Conservation (phyloP, 2,113 vertebrate genomes). For the Odocoileus virginianus region DNA sequence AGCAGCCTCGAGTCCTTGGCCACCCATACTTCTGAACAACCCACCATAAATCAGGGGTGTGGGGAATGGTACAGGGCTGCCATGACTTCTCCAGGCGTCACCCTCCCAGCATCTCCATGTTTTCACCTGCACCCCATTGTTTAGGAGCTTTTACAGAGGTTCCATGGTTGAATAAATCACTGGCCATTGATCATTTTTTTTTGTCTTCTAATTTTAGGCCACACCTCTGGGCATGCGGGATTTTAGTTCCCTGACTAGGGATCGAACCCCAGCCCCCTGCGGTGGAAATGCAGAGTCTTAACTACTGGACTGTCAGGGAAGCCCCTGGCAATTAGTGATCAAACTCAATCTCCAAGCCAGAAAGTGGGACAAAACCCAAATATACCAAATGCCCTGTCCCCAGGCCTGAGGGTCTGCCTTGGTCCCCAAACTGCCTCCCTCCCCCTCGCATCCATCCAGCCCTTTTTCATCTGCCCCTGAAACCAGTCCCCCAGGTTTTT, state of each 20-base stretch:
- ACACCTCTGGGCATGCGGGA: not conserved
- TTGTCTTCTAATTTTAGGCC: not conserved
- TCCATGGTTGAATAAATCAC: not conserved
- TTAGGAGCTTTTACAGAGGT: not conserved
- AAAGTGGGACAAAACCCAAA: not conserved
- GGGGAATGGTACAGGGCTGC: not conserved
- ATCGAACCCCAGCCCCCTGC: not conserved
- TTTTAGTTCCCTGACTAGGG: not conserved
- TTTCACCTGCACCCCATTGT: accelerated
- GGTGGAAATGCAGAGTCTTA: not conserved
- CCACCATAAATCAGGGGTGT: not conserved
- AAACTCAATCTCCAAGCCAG: not conserved
- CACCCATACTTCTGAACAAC: not conserved
- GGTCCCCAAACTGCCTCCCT: not conserved
- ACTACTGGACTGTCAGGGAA: not conserved
- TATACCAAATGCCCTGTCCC: not conserved
- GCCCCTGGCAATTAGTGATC: not conserved
- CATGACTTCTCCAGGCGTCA: not conserved
- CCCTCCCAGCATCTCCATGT: not conserved
- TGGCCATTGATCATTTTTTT: not conserved
- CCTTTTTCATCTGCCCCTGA: not conserved
- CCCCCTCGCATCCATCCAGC: not conserved
- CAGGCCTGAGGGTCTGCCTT: not conserved
- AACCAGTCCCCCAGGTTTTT: not conserved
- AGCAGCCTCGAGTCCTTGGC: not conserved